phyloP scores from a whole-genome alignment of 2,797 vertebrate genomes.

The Hylomyscus alleni region DNA sequence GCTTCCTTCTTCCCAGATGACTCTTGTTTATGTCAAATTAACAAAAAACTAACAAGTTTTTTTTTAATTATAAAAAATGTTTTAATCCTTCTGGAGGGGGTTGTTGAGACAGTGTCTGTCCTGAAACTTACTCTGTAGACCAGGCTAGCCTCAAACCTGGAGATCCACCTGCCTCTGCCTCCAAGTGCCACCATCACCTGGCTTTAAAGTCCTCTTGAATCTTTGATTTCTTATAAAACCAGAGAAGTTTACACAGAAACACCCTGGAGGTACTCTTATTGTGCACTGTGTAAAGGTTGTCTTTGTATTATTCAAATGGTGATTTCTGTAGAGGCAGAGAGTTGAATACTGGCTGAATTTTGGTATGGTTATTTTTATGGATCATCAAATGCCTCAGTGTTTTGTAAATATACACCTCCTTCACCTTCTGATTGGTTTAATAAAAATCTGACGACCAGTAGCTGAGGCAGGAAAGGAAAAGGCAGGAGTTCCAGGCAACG shows the following conservation, averaged over 20 bases:
- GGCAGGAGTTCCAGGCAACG: neutral
- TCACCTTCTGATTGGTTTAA: neutral
- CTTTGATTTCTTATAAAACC: slow-evolving; percentile 1
- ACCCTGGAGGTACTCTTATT: neutral
- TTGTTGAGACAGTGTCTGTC: neutral
- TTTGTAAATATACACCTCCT: neutral
- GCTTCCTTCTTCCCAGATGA: neutral
- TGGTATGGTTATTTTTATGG: neutral
- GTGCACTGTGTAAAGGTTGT: neutral
- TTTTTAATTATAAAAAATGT: neutral
- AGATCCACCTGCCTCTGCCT: neutral
- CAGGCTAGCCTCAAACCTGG: neutral
- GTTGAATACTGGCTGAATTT: neutral
- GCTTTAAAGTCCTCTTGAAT: slow-evolving; percentile 28
- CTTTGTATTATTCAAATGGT: neutral
- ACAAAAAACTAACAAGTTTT: neutral
- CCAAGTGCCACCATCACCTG: neutral
- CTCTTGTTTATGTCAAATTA: neutral
- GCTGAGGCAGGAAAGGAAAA: neutral
- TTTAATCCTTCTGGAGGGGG: neutral
- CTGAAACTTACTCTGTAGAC: neutral
- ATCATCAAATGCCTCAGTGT: neutral
- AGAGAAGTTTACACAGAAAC: slow-evolving; percentile 23
- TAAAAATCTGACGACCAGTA: neutral
- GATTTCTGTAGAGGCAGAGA: neutral